Evolutionary conservation across 1,140 invertebrate genomes (phyloP), one percentile per base, ranked within the genome.

Genomic region (Trypoxylus dichotomus): DNA sequence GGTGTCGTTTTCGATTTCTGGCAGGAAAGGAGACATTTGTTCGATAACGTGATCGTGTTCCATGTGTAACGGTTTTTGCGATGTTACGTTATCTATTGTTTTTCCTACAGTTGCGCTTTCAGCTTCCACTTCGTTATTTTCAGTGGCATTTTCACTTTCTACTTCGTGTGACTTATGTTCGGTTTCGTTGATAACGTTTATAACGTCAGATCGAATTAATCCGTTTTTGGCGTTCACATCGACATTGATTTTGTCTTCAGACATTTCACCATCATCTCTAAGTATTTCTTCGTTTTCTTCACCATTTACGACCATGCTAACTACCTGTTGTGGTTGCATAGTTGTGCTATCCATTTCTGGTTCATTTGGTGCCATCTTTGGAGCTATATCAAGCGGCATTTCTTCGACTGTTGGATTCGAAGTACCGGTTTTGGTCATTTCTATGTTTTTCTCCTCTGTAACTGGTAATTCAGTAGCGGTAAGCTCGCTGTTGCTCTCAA

Each of bases 11-110:
- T 90, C 90, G 25, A 89, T 85, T 81, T 92, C 91, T 8, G 91
- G 89, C 79, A 91, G 84, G 79, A 90, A 92, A 21, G 91, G 91
- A 77, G 90, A 91, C 90, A 91, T 91, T 80, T 90, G 88, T 10
- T 86, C 83, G 13, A 71, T 74, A 13, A 13, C 47, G 21, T 37
- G 21, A 25, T 68, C 60, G 24, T 68, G 60, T 68, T 68, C 60
- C 13, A 27, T 3, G 19, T 68, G 13, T 27, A 5, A 10, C 11
- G 60, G 60, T 68, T 24, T 11, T 27, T 68, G 1, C 24, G 21
- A 68, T 68, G 13, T 24, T 60, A 19, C 58, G 21, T 6, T n/a
- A 24, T 60, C 58, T n/a, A 24, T 43, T 42, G 3, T 7, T 47
- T 43, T 29, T 11, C 47, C 74, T 6, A 43, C 27, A 24, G 7